phyloP scores from a whole-genome alignment of 2,113 vertebrate species.

The Clupea harengus region DNA sequence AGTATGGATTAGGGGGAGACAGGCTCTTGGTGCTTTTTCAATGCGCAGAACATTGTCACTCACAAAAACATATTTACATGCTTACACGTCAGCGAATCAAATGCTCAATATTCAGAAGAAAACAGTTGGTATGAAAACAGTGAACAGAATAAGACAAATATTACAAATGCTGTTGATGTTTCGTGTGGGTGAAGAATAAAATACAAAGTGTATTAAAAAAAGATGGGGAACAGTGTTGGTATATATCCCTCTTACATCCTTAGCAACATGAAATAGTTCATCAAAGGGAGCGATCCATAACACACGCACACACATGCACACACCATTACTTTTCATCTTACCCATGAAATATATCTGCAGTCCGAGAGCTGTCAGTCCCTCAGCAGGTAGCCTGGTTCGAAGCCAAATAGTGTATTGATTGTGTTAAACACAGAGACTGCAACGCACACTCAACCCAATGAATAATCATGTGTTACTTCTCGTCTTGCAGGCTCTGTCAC shows the following conservation, averaged over 20 bases:
- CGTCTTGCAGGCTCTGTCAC: neutral
- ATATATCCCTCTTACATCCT: too few relatives aligned
- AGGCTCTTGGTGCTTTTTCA: neutral
- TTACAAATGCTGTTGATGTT: neutral
- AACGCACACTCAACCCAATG: neutral
- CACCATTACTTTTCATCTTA: neutral
- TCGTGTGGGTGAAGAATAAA: too few relatives aligned
- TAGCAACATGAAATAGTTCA: too few relatives aligned
- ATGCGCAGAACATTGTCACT: too few relatives aligned
- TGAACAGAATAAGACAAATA: neutral
- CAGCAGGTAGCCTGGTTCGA: neutral
- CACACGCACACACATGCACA: neutral
- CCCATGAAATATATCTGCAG: too few relatives aligned
- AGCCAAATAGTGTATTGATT: neutral
- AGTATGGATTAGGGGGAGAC: neutral
- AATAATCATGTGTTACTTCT: neutral
- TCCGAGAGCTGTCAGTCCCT: too few relatives aligned
- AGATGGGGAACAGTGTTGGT: too few relatives aligned
- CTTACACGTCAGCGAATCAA: neutral
- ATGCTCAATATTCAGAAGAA: neutral
- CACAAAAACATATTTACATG: too few relatives aligned
- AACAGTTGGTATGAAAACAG: neutral
- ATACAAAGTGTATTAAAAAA: too few relatives aligned
- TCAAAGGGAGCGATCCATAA: neutral
- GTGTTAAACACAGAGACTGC: neutral